Evolutionary conservation across 2,113 vertebrate species (phyloP).

Genomic region (Salvelinus namaycush): DNA sequence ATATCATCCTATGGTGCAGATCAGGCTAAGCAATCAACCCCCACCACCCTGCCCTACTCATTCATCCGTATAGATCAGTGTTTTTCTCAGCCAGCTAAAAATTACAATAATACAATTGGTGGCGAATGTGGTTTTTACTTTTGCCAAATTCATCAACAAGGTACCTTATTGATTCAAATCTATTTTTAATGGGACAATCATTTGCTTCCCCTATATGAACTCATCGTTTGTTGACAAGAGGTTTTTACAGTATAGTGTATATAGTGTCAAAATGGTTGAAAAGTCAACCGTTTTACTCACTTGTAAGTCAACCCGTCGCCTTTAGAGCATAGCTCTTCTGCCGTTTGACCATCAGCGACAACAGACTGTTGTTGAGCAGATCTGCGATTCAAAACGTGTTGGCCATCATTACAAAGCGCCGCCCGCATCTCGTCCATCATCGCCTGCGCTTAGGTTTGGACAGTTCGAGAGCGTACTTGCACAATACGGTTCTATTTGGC

Average conservation of each 20-base stretch:
- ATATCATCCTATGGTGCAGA: conserved; percentile 44
- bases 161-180: background rate
- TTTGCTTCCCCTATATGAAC: conserved; percentile 50
- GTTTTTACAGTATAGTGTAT: conserved; percentile 30
- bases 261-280: background rate
- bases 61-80: conserved; percentile 23
- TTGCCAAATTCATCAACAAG: background rate
- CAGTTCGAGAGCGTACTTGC: conserved; percentile 37
- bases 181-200: conserved; percentile 18
- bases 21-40: conserved; percentile 28
- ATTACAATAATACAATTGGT: background rate
- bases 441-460: conserved; percentile 29
- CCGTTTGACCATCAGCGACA: conserved; percentile 78
- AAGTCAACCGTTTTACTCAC: conserved; percentile 77
- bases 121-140: background rate
- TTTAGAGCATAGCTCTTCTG: conserved; percentile 80
- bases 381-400: conserved; percentile 80
- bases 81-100: background rate
- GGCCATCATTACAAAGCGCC: conserved; percentile 73
- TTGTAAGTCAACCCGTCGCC: conserved; percentile 82
- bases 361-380: conserved; percentile 74
- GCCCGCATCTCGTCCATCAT: conserved; percentile 26
- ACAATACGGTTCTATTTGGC: conserved; percentile 3
- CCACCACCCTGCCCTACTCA: background rate
- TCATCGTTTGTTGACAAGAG: conserved; percentile 31